A percentile compares a stretch with the other conserved stretches of the same genome.
These are phyloP conservation scores for Archaeoteleia sp. DNA, from an alignment of 2,888 invertebrate species.

Conservation along the genomic window DNA sequence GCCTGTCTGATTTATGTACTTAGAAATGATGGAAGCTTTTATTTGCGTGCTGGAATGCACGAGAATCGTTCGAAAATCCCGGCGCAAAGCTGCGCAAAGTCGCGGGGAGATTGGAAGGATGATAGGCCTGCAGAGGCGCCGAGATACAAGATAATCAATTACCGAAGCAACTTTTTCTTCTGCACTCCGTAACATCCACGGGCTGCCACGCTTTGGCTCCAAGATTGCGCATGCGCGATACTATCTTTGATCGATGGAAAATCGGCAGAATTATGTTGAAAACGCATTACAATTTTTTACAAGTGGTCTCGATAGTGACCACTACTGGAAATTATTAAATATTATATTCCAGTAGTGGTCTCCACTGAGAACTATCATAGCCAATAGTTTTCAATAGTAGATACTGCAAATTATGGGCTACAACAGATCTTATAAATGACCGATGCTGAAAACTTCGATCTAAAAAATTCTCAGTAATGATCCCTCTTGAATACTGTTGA, in stretches of 20 bases:
- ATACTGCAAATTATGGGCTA: too few species aligned
- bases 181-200: constrained; percentile 24
- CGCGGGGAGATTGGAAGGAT: constrained; percentile 49
- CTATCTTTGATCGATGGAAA: constrained; percentile 35
- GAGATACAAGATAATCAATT: constrained; percentile 67
- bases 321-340: too few species aligned
- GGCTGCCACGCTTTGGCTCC: constrained; percentile 16
- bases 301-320: too few species aligned
- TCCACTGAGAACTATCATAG: too few species aligned
- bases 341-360: too few species aligned
- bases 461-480: too few species aligned
- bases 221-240: constrained; percentile 19
- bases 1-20: constrained; percentile 21
- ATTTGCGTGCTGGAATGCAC: constrained; percentile 46
- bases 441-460: too few species aligned
- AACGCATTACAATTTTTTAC: too few species aligned
- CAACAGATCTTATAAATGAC: too few species aligned
- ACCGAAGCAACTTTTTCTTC: constrained; percentile 57
- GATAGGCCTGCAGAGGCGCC: constrained; percentile 56
- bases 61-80: constrained; percentile 37
- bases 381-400: too few species aligned
- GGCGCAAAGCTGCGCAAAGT: constrained; percentile 31
- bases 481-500: too few species aligned
- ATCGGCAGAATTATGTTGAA: too few species aligned
- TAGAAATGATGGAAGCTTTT: constrained; percentile 26